Evolutionary conservation across 2,797 vertebrate species (phyloP), one percentile per base, ranked within the genome.

Genomic region (Percopsis omiscomaycus): DNA sequence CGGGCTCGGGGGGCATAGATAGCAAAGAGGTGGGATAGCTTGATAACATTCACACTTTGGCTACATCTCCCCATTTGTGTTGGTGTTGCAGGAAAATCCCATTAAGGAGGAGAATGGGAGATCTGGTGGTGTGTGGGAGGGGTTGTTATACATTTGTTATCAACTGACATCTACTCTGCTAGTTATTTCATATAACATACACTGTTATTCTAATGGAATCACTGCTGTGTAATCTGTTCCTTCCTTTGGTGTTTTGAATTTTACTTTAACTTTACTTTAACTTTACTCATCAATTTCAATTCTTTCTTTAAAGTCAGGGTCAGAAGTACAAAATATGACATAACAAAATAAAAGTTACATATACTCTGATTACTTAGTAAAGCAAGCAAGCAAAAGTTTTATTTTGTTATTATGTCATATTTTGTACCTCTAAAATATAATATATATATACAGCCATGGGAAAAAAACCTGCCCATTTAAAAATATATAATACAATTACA

Each of bases 1-100:
- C 78, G 74, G 80, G 71, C 66, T 28, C 72, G 66, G 59, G 65
- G 76, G 79, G 83, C 80, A 62, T 70, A 83, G 83, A 89, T 85
- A 84, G 83, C 73, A 59, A 66, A 77, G 86, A 86, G 89, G 90
- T 90, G 90, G 87, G 86, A 89, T 66, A 75, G 80, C 80, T 86
- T 91, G 90, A 92, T 92, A 92, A 90, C 88, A 89, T 90, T 91
- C 88, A 87, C 88, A 78, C 84, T 88, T 79, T 84, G 82, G 84
- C 87, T 85, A 90, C 90, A 90, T 90, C 84, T 85, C 86, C 78
- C 84, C 82, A 89, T 91, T 89, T 90, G 87, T 86, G 87, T 70
- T 74, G 75, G 29, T 62, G 78, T 73, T 76, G 77, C 80, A 82
- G 79, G 86, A 73, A 89, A 89, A 92, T 90, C 91, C 87, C 81